Evolutionary conservation across 2,888 invertebrate genomes (phyloP).

Genomic region (Sepiola atlantica): DNA sequence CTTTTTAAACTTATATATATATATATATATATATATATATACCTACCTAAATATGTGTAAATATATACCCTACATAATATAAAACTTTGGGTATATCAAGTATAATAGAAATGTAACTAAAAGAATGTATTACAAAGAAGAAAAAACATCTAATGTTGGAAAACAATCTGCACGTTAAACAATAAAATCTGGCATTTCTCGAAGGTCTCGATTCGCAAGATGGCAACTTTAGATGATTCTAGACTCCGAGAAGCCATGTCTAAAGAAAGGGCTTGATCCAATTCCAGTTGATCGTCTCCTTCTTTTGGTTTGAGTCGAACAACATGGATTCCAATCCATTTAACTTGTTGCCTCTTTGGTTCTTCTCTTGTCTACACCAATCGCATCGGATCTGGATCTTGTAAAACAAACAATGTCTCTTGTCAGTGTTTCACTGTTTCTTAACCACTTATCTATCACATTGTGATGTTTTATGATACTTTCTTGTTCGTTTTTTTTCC

Average conservation of each 20-base stretch:
- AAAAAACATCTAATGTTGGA: background rate
- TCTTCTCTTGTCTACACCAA: conserved; percentile 3
- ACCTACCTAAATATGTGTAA: background rate
- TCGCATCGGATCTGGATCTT: background rate
- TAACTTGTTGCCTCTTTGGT: conserved; percentile 1
- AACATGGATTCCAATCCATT: background rate
- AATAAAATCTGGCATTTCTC: background rate
- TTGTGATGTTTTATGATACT: background rate
- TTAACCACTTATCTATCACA: background rate
- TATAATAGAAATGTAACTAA: background rate
- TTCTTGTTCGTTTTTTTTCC: background rate
- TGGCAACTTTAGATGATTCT: background rate
- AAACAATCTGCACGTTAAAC: background rate
- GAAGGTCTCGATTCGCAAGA: background rate
- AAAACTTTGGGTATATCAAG: background rate
- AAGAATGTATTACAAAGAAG: background rate
- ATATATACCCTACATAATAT: background rate
- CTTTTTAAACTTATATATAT: background rate
- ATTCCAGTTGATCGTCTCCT: background rate
- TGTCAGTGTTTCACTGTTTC: conserved; percentile 8
- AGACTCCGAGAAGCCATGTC: background rate
- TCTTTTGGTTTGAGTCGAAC: background rate
- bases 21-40: background rate
- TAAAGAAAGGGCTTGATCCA: background rate
- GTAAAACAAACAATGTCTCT: background rate